Evolutionary conservation across 2,113 vertebrate genomes (phyloP).

Genomic region (Crocuta crocuta): DNA sequence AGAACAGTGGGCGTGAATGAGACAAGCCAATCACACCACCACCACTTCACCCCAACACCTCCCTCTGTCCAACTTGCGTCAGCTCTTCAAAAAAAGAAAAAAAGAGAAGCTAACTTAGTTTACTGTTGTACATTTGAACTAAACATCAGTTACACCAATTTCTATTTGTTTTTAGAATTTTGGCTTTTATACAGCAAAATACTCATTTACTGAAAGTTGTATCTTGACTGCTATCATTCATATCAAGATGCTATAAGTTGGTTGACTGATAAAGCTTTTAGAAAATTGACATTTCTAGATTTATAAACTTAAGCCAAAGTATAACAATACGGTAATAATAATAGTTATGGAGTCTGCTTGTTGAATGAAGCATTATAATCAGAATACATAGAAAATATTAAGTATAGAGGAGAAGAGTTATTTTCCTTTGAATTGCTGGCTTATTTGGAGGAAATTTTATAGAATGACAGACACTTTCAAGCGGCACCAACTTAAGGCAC

Average conservation of each 20-base stretch:
- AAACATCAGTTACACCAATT: slow-evolving; percentile 85
- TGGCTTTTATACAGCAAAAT: slow-evolving; percentile 82
- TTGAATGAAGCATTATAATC: background rate
- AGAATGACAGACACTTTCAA: background rate
- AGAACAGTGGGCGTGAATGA: slow-evolving; percentile 89
- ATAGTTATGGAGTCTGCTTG: background rate
- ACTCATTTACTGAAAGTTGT: slow-evolving; percentile 65
- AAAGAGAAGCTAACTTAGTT: slow-evolving; percentile 81
- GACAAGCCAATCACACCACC: slow-evolving; percentile 87
- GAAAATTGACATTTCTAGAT: slow-evolving; percentile 32
- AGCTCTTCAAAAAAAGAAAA: slow-evolving; percentile 81
- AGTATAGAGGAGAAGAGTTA: background rate
- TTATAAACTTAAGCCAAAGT: background rate
- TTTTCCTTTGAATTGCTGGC: background rate
- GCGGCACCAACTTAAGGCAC: background rate
- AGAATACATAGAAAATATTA: background rate
- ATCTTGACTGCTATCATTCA: slow-evolving; percentile 49
- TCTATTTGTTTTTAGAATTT: slow-evolving; percentile 86
- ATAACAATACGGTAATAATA: background rate
- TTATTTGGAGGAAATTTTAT: background rate
- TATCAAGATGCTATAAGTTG: background rate
- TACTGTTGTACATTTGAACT: slow-evolving; percentile 81
- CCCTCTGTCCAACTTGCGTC: slow-evolving; percentile 88
- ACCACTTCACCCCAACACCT: slow-evolving; percentile 82
- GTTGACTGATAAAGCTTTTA: background rate